A percentile compares a stretch with the other conserved stretches of the same genome.
phyloP scores from a whole-genome alignment of 2,113 vertebrate species.

The Reinhardtius hippoglossoides region DNA sequence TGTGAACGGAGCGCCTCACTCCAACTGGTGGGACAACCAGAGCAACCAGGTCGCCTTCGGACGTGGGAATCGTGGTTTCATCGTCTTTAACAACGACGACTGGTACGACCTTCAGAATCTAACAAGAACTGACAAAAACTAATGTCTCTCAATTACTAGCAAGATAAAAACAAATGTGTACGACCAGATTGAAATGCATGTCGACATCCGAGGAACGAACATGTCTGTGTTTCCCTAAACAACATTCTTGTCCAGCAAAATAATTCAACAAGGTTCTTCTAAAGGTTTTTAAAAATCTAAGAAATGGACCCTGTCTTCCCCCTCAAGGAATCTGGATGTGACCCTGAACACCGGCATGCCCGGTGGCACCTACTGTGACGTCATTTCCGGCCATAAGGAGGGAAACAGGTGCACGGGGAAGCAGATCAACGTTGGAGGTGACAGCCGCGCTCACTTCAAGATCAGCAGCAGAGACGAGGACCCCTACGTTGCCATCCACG shows the following conservation, averaged over 20 bases:
- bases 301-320: neutral
- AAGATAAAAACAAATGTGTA: no score
- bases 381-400: conserved; percentile 92
- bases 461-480: conserved; percentile 89
- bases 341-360: conserved; percentile 89
- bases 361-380: conserved; percentile 90
- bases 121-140: no score
- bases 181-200: no score
- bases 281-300: neutral
- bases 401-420: conserved; percentile 84
- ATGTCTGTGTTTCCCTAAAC: no score
- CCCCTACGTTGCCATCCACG: conserved; percentile 90
- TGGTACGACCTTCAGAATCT: conserved; percentile 78
- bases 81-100: conserved; percentile 91
- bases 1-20: conserved; percentile 84
- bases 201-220: no score
- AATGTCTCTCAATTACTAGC: no score
- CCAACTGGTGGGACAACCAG: conserved; percentile 95
- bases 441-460: conserved; percentile 85
- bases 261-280: neutral
- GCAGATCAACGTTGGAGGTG: conserved; percentile 80
- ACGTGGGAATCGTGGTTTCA: conserved; percentile 88
- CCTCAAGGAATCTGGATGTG: conserved; percentile 82
- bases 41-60: conserved; percentile 94
- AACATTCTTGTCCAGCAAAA: no score